Evolutionary conservation across 2,797 vertebrate genomes (phyloP).

Genomic region (Enteromius trimaculatus): DNA sequence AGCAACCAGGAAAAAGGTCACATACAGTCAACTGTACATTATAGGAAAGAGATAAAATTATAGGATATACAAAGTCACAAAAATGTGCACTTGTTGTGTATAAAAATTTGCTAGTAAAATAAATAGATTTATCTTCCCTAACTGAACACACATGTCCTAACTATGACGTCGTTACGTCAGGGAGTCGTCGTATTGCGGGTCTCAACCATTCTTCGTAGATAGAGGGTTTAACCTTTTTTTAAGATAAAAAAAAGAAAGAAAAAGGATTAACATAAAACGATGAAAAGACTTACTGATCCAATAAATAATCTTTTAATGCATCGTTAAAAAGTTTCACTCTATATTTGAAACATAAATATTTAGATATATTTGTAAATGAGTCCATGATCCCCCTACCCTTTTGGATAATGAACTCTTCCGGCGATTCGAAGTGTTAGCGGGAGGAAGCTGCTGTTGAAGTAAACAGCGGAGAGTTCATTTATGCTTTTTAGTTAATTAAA

Average conservation of each 20-base stretch:
- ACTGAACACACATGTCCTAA: background rate
- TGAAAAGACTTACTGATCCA: rapidly evolving
- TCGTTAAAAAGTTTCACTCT: rapidly evolving
- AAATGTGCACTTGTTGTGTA: too few species aligned
- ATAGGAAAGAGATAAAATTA: too few species aligned
- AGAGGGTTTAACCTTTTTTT: background rate
- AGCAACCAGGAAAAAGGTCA: too few species aligned
- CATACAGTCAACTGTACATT: too few species aligned
- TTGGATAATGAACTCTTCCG: conserved; percentile 60
- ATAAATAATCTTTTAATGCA: rapidly evolving
- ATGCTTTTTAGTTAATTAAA: background rate
- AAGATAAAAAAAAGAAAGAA: background rate
- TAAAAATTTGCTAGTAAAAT: too few species aligned
- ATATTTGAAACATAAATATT: background rate
- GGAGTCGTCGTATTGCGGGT: background rate
- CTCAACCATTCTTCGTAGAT: background rate
- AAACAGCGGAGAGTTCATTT: background rate
- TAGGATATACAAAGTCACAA: too few species aligned
- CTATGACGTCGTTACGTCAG: conserved; percentile 20
- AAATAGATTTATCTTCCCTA: too few species aligned
- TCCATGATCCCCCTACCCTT: background rate
- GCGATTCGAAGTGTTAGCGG: conserved; percentile 71
- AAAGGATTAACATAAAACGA: too few species aligned
- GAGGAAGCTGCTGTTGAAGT: conserved; percentile 60
- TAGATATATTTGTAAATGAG: background rate